phyloP scores from a whole-genome alignment of 2,888 invertebrate species.

The Aquatica leii region DNA sequence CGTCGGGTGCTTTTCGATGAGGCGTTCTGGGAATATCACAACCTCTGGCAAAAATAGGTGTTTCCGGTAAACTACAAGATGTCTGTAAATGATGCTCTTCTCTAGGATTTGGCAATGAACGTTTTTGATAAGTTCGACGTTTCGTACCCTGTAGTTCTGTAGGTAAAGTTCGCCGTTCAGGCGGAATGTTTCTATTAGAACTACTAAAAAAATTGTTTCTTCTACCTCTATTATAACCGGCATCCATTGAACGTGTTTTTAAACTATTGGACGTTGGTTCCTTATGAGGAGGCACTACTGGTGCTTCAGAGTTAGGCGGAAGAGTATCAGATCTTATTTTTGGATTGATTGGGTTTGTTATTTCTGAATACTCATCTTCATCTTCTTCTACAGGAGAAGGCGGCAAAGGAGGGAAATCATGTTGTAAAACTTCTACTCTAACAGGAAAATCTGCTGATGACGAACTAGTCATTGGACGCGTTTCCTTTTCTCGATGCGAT shows the following conservation, averaged over 20 bases:
- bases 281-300: conserved; percentile 78
- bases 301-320: conserved; percentile 67
- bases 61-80: conserved; percentile 88
- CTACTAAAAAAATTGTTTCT: conserved; percentile 59
- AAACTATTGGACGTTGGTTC: conserved; percentile 71
- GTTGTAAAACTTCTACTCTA: conserved; percentile 73
- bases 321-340: conserved; percentile 66
- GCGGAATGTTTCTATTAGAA: conserved; percentile 67
- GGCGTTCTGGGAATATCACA: conserved; percentile 87
- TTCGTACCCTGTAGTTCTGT: conserved; percentile 69
- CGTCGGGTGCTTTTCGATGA: conserved; percentile 71
- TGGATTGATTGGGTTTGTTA: conserved; percentile 63
- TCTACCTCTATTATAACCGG: conserved; percentile 68
- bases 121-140: conserved; percentile 56
- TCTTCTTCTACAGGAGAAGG: conserved; percentile 86
- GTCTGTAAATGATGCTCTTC: conserved; percentile 76
- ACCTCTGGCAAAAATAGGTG: conserved; percentile 85
- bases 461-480: conserved; percentile 53
- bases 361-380: conserved; percentile 78
- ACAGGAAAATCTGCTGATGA: conserved; percentile 67
- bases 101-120: conserved; percentile 65
- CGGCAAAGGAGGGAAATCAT: conserved; percentile 80
- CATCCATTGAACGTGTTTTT: conserved; percentile 87
- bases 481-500: conserved; percentile 60
- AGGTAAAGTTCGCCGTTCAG: conserved; percentile 77